phyloP scores from a whole-genome alignment of 2,113 vertebrate species.

The Cinclus mexicanus region DNA sequence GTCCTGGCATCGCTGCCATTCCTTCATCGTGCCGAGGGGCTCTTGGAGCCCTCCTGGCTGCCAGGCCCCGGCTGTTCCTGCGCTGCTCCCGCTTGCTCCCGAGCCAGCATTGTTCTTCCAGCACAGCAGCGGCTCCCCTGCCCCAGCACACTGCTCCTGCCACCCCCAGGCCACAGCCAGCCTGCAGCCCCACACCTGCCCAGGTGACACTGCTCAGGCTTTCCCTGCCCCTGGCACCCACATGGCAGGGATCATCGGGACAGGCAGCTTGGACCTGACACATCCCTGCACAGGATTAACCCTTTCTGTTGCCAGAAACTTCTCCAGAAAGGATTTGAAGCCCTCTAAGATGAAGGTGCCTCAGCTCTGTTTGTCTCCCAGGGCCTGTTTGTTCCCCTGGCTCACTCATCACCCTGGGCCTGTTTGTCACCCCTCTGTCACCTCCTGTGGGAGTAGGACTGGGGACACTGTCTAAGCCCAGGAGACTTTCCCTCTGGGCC shows the following conservation, averaged over 20 bases:
- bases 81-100: not conserved
- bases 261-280: rapidly evolving
- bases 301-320: not conserved
- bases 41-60: not conserved
- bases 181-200: not conserved
- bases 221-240: not conserved
- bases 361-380: not conserved
- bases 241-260: rapidly evolving
- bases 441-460: not conserved
- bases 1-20: rapidly evolving
- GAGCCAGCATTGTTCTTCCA: constrained; percentile 52
- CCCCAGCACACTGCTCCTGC: not conserved
- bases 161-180: not conserved
- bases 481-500: not conserved
- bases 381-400: not conserved
- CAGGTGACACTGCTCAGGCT: rapidly evolving
- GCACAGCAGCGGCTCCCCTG: not conserved
- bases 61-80: too few relatives aligned
- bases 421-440: not conserved
- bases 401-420: too few relatives aligned
- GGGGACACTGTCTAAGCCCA: not conserved
- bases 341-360: not conserved
- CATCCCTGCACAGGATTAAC: not conserved
- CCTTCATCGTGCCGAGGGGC: rapidly evolving
- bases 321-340: not conserved